Base-by-base conservation (phyloP, 2,888 invertebrate species). In the Chydorus sphaericus region DNA sequence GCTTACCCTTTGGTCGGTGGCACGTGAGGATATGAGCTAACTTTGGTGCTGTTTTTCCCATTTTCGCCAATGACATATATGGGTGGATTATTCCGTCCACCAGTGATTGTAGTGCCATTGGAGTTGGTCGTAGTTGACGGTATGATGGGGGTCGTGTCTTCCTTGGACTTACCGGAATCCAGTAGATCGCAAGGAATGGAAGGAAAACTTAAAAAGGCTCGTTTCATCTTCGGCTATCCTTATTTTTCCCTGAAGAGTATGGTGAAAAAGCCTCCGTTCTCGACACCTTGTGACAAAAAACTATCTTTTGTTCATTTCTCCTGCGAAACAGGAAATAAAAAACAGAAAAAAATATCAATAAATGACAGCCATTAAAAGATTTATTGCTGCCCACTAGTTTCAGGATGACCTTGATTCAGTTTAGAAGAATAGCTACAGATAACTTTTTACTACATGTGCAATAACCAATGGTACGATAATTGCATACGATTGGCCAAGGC, bases 131-230 rank as follows among this genome's bases (percentile, higher is more conserved):
- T 14, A n/a, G 14, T 44, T 1, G 23, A 23, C 23, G 23, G 44
- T 4, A 44, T 23, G 44, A 44, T 44, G 4, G 44, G 44, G 26
- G n/a, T 28, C 8, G 28, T 26, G 28, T 44, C 44, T 14, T 44
- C 44, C 28, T 18, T 20, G n/a, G n/a, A n/a, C 44, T 44, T 44
- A 28, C 23, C 14, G 44, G 44, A 44, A 23, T 44, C 44, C 44
- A 44, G 26, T 28, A 44, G 23, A 28, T 44, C 44, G 44, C 44
- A 23, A 26, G 44, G 44, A 44, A 44, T 44, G 44, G 44, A 44
- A 23, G 44, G 44, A 18, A 44, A 44, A 23, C 28, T 44, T 28
- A 44, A 28, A 23, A 44, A 28, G 23, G 44, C 44, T 44, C 44
- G 44, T 44, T 44, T 44, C 44, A 44, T 44, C 26, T 44, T 44